Evolutionary conservation across 64 coral and sea anemone species (phyloP).

Genomic region (Astreopora myriophthalma): DNA sequence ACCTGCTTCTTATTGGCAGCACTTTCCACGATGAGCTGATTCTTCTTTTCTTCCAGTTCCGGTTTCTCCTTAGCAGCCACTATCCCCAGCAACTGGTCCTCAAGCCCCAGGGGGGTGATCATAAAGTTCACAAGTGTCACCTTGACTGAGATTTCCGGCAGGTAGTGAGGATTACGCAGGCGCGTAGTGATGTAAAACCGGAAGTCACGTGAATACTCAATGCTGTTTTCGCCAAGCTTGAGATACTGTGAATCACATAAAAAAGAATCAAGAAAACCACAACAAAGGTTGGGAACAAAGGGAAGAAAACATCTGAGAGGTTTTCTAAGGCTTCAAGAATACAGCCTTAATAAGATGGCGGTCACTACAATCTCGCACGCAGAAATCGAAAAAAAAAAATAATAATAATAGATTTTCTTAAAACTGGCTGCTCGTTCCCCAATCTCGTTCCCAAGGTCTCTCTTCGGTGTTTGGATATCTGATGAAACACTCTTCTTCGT

Average conservation of each 20-base stretch:
- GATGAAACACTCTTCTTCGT: too few relatives aligned
- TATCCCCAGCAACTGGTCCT: constrained; percentile 96
- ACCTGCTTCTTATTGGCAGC: constrained; percentile 99
- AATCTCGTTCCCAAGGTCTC: too few relatives aligned
- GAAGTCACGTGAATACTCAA: constrained; percentile 97
- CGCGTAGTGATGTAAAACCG: constrained; percentile 99
- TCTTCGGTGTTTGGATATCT: too few relatives aligned
- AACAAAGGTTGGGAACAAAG: background rate
- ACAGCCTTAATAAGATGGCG: too few relatives aligned
- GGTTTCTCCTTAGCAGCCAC: constrained; percentile 98
- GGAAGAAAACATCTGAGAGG: background rate
- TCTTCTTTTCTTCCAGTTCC: constrained; percentile 98
- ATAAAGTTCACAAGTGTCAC: constrained; percentile 98
- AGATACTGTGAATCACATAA: constrained; percentile 71
- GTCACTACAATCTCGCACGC: too few relatives aligned
- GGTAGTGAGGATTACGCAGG: constrained; percentile 98
- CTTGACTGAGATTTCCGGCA: constrained; percentile 97
- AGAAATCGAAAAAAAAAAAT: too few relatives aligned
- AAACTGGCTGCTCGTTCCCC: too few relatives aligned
- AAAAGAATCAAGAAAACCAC: background rate
- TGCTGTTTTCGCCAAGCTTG: constrained; percentile 97
- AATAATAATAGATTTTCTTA: too few relatives aligned
- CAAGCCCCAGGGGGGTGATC: constrained; percentile 98
- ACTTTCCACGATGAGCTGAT: constrained; percentile 91
- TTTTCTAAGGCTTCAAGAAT: too few relatives aligned